Percentiles rank a stretch among this genome's conserved stretches.
These are phyloP conservation scores for Eulemur albifrons DNA, from an alignment of 2,797 vertebrate species.

Conservation along the genomic window DNA sequence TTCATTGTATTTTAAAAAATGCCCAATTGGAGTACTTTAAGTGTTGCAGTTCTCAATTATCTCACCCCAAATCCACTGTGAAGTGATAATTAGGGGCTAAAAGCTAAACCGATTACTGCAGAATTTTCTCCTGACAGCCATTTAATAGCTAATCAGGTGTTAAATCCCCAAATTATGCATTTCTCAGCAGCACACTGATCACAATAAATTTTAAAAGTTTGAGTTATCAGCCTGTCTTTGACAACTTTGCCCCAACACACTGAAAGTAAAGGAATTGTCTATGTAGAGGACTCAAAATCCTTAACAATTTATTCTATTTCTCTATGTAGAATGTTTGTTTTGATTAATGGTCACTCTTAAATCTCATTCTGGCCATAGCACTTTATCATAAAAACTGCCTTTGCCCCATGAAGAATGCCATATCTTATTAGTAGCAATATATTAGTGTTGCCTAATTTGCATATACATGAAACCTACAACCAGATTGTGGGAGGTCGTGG, in stretches of 20 bases:
- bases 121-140: conserved; percentile 84
- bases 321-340: conserved; percentile 3
- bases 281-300: conserved; percentile 26
- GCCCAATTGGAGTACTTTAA: conserved; percentile 78
- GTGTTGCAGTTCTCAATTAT: conserved; percentile 83
- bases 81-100: conserved; percentile 87
- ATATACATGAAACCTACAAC: not conserved
- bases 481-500: not conserved
- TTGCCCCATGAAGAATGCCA: not conserved
- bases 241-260: conserved; percentile 67
- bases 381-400: not conserved
- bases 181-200: conserved; percentile 75
- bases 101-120: conserved; percentile 85
- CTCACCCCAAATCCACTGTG: conserved; percentile 80
- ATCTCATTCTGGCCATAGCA: not conserved
- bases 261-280: conserved; percentile 44
- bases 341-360: not conserved
- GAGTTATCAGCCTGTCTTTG: conserved; percentile 75
- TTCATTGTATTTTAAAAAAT: conserved; percentile 76
- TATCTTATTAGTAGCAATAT: not conserved
- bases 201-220: conserved; percentile 81
- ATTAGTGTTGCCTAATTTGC: not conserved
- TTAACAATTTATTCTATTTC: not conserved
- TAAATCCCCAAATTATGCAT: conserved; percentile 82
- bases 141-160: conserved; percentile 85